Conservation (phyloP, 2,113 vertebrate genomes). For the Centrocercus urophasianus region DNA sequence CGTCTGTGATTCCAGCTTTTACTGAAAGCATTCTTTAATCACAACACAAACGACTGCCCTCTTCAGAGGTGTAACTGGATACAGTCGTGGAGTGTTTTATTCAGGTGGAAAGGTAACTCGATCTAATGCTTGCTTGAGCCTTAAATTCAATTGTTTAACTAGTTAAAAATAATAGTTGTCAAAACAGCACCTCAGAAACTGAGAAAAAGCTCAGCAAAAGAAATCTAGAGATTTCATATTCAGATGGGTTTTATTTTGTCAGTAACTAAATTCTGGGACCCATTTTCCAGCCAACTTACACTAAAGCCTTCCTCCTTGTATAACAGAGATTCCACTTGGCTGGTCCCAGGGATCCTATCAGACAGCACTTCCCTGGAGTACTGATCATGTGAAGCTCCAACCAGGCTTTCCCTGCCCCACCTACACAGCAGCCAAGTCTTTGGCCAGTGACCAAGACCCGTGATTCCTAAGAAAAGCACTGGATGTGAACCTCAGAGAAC, state of each 20-base stretch:
- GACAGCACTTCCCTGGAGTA: neutral
- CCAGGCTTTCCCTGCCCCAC: neutral
- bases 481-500: neutral
- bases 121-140: neutral
- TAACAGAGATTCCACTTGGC: too few species aligned
- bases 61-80: neutral
- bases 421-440: neutral
- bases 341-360: neutral
- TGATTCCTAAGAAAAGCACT: neutral
- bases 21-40: neutral
- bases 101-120: neutral
- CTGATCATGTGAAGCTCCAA: neutral
- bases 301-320: neutral
- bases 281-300: neutral
- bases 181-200: neutral
- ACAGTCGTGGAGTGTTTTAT: fast-evolving
- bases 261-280: neutral
- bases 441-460: too few species aligned
- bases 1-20: neutral
- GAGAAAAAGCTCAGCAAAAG: neutral
- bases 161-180: neutral
- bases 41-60: neutral
- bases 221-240: neutral
- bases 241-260: neutral
- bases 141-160: neutral